Conservation (phyloP, 37 sponge, comb jelly and placozoan genomes). For the Aplysina aerophoba region DNA sequence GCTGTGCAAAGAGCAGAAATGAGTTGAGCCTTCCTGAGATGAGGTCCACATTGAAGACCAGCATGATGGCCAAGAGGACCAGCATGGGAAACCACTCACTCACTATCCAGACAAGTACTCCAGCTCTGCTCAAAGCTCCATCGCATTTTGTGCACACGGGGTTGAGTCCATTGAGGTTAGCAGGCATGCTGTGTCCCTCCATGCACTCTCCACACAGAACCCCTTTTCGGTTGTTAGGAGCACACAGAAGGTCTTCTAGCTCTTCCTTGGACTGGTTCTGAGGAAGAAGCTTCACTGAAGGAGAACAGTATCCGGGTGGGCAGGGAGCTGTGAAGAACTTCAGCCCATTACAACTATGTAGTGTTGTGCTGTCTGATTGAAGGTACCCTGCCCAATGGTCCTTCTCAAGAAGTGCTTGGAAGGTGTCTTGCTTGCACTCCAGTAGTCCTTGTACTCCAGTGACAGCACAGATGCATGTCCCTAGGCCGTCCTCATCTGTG, state of each 20-base stretch:
- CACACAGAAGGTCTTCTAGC: constrained; percentile 18
- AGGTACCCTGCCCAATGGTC: constrained; percentile 4
- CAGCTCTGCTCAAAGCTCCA: neutral
- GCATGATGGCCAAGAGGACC: neutral
- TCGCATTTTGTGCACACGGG: neutral
- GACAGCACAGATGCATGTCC: neutral
- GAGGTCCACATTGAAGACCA: constrained; percentile 15
- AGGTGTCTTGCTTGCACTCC: neutral
- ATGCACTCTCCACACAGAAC: constrained; percentile 5
- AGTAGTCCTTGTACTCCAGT: neutral
- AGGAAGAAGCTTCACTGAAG: neutral
- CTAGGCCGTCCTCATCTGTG: neutral
- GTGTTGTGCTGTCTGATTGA: too few relatives aligned
- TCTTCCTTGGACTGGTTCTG: neutral
- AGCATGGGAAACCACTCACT: neutral
- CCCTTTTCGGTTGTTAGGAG: neutral
- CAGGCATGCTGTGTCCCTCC: constrained; percentile 12
- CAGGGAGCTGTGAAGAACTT: neutral
- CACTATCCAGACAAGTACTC: constrained; percentile 1
- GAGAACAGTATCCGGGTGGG: neutral
- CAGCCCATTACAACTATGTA: neutral
- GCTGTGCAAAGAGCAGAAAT: constrained; percentile 16
- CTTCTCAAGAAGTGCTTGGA: neutral
- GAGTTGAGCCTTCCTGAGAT: neutral
- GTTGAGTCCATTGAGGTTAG: neutral